Percentiles rank a stretch among this genome's conserved stretches.
Evolutionary conservation across 2,113 vertebrate species (phyloP).

Genomic region (Murina feae): DNA sequence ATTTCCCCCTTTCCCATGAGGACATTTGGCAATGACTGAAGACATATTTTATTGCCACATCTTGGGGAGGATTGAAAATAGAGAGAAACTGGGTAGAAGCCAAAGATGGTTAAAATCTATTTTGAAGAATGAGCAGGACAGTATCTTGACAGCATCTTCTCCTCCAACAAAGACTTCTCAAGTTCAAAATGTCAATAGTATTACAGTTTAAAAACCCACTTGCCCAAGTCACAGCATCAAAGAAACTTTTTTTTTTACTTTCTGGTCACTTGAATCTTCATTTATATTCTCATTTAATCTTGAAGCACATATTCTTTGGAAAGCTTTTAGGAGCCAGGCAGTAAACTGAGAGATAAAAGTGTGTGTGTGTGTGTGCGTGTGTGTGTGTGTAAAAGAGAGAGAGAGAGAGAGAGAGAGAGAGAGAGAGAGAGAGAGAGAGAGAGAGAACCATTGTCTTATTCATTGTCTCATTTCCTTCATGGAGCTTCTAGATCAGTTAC

Average conservation of each 20-base stretch:
- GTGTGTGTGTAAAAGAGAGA: neutral
- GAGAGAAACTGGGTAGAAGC: neutral
- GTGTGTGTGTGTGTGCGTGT: neutral
- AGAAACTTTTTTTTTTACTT: neutral
- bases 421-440: neutral
- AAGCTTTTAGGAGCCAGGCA: neutral
- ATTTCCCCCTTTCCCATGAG: neutral
- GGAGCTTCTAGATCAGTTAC: neutral
- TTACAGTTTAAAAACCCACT: neutral
- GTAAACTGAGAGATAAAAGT: neutral
- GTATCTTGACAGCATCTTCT: neutral
- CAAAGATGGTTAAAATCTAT: neutral
- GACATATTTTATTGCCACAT: neutral
- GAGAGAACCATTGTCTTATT: neutral
- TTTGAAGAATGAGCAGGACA: neutral
- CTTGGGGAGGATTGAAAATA: accelerated
- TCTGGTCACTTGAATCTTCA: neutral
- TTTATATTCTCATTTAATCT: neutral
- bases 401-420: too few species aligned
- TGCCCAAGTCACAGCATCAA: neutral
- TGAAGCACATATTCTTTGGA: neutral
- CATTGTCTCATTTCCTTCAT: neutral
- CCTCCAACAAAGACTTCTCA: neutral
- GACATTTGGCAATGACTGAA: neutral
- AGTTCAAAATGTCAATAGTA: neutral